Evolutionary conservation across 2,888 invertebrate genomes (phyloP), one percentile per base, ranked within the genome.

Genomic region (Drosophila nigritarsus): DNA sequence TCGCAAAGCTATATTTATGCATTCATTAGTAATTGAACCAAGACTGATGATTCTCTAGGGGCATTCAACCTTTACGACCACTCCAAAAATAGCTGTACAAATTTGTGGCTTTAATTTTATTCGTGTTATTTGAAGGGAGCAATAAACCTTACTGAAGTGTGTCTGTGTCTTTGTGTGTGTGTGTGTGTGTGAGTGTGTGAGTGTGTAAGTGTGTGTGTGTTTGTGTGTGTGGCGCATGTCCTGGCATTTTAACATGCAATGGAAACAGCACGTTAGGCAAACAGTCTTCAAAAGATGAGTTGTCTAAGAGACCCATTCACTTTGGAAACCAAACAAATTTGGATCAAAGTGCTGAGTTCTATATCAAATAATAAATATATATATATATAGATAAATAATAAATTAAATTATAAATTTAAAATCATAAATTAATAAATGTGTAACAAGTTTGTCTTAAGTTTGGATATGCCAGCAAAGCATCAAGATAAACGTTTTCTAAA

Each of bases 221-320:
- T 3, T 38, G 38, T 18, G 11, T 42, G 11, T 20, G 20, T 13
- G 13, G 45, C 20, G 45, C 45, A 8, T 24, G 45, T 45, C 55
- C 60, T 65, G 36, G 32, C 9, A 34, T 51, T 56, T 60, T 53
- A 66, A 67, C 73, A 73, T 60, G 73, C 73, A 73, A 73, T 29
- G 30, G 42, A 27, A 55, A 65, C 13, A 36, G 13, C 11, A 24
- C 9, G 27, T 27, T 50, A 45, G 2, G 2, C 45, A 20, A 45
- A 45, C 13, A 45, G 45, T 15, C 45, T 20, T 45, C 20, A 45
- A 20, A 45, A 11, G 11, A 29, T 50, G 29, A 50, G 27, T 27
- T 27, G 49, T 49, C 49, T 18, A 29, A 50, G 50, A 29, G 50
- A n/a, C 27, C 50, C 50, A 49, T 15, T 49, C 9, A 49, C 20